These are phyloP conservation scores for Nycticebus coucang DNA, from an alignment of 2,113 vertebrate species.

Conservation along the genomic window DNA sequence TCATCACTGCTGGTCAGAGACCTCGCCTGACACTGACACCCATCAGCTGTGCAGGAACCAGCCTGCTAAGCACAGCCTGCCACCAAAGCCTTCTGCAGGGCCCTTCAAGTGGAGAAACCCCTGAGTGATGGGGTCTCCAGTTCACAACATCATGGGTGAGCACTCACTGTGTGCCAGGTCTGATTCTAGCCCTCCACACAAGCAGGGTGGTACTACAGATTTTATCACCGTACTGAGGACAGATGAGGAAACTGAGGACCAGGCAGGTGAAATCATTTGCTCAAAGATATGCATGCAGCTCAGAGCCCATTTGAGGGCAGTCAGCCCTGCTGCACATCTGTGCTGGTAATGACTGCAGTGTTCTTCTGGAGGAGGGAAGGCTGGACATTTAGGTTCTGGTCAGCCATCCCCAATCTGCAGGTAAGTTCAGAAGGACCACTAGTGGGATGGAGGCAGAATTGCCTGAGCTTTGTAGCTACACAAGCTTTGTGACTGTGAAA, in stretches of 20 bases:
- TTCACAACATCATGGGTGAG: background rate
- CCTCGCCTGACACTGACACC: background rate
- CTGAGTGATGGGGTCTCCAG: rapidly evolving
- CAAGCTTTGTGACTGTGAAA: background rate
- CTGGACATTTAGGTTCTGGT: background rate
- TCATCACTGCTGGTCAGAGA: background rate
- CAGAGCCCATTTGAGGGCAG: background rate
- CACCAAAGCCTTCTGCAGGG: background rate
- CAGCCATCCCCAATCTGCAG: background rate
- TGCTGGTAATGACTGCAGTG: background rate
- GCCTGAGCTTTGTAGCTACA: background rate
- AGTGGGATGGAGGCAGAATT: too few species aligned
- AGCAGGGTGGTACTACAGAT: background rate
- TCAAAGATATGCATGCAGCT: background rate
- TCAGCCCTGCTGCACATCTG: rapidly evolving
- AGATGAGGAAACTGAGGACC: constrained; percentile 9
- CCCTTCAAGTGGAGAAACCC: background rate
- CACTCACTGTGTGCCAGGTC: background rate
- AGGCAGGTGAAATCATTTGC: background rate
- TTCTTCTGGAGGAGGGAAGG: background rate
- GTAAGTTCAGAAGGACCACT: background rate
- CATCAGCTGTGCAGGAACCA: background rate
- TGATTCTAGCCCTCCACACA: background rate
- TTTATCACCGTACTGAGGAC: background rate
- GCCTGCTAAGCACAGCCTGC: background rate